Base-by-base conservation (phyloP, 2,888 invertebrate species). In the Neocrepidodera transversa region DNA sequence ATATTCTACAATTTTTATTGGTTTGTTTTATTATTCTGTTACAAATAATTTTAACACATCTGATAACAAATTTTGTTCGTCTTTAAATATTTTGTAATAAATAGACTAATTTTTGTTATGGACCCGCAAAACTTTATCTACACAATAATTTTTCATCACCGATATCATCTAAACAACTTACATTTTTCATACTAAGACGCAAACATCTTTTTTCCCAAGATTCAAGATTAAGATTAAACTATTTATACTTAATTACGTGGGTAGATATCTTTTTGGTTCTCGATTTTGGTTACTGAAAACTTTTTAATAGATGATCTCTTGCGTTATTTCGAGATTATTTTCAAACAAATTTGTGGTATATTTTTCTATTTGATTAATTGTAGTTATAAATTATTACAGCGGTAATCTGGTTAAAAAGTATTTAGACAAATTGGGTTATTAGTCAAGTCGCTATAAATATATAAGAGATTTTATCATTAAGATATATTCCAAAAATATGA, bases 341-440 rank as follows among this genome's bases (percentile, higher is more conserved):
- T 52, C 42, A 42, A 11, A 23, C 20, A 42, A 52, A 52, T 28
- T 40, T 30, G 40, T 52, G 42, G 49, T 49, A 35, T 49, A 17
- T 49, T 35, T n/a, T 10, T 10, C 6, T 13, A n/a, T 17, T 36
- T 52, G 52, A 52, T 52, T 52, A 42, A 52, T 52, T 20, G 40
- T 14, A 28, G 40, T 26, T 20, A 52, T 52, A 42, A 52, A 52
- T 52, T 26, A 52, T 7, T 28, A 28, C 18, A 13, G 28, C 52
- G 52, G 52, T 30, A 52, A 52, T 16, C 52, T 13, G 14, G 28
- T n/a, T 26, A 51, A 38, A 14, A 38, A 26, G 42, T 52, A 52
- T 52, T 52, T 52, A 52, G 52, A 52, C 52, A 52, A 52, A 52
- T 52, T 52, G 42, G 28, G 30, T 52, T 23, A 52, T 52, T 52